Evolutionary conservation across 1,140 invertebrate genomes (phyloP).

Genomic region (Mylabris phalerata): DNA sequence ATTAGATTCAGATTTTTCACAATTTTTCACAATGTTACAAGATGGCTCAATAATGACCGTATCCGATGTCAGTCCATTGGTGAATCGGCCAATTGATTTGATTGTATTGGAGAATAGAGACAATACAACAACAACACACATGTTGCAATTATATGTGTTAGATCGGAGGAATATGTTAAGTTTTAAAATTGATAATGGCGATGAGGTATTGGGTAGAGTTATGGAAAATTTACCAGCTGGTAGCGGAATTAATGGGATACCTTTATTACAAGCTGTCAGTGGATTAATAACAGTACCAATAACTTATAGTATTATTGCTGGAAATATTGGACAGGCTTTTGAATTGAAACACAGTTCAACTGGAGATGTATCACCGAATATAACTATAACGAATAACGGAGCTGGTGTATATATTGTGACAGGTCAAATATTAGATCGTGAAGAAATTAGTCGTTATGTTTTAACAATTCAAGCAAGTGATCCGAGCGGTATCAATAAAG

Average conservation of each 20-base stretch:
- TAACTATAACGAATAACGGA: constrained; percentile 52
- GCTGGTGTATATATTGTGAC: constrained; percentile 64
- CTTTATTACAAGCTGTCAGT: constrained; percentile 56
- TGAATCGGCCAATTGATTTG: constrained; percentile 70
- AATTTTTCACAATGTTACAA: constrained; percentile 80
- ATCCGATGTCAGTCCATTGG: constrained; percentile 69
- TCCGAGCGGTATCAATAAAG: constrained; percentile 63
- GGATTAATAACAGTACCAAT: constrained; percentile 53
- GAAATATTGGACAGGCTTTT: constrained; percentile 63
- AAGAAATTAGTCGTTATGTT: constrained; percentile 59
- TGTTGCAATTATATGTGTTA: constrained; percentile 73
- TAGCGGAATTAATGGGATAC: constrained; percentile 60
- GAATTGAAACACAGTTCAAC: constrained; percentile 56
- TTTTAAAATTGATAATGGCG: constrained; percentile 61
- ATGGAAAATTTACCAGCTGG: constrained; percentile 66
- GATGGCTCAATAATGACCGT: constrained; percentile 88
- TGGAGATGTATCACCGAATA: constrained; percentile 47
- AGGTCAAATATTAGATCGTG: constrained; percentile 64
- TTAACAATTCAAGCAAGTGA: constrained; percentile 70
- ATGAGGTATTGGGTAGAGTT: constrained; percentile 53
- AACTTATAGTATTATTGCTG: constrained; percentile 69
- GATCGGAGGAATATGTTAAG: constrained; percentile 71
- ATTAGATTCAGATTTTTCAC: constrained; percentile 68
- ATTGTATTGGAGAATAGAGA: constrained; percentile 72
- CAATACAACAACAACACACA: constrained; percentile 71